Conservation (phyloP, 2,797 vertebrate species). For the Sebastolobus altivelis region DNA sequence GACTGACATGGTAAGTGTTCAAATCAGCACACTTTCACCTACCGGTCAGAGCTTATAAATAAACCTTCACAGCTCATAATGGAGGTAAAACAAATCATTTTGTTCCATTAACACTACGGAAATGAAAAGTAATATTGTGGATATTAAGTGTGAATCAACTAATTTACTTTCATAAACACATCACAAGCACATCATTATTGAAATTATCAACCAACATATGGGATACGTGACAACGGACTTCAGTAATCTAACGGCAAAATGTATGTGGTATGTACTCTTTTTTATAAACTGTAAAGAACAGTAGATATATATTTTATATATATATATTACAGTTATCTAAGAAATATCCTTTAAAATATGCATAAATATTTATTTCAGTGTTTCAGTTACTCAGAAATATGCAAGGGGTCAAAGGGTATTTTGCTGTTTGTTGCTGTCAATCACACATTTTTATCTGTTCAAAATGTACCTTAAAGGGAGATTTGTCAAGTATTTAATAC, state of each 20-base stretch:
- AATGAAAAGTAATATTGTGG: background rate
- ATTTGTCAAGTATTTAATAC: no score
- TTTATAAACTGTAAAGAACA: background rate
- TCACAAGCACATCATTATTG: background rate
- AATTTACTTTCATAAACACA: background rate
- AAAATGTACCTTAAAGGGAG: no score
- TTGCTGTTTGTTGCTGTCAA: background rate
- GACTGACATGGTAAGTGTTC: slow-evolving; percentile 34
- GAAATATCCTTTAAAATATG: background rate
- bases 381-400: background rate
- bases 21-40: background rate
- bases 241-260: background rate
- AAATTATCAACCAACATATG: background rate
- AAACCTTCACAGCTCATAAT: background rate
- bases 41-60: background rate
- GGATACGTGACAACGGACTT: background rate
- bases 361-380: background rate
- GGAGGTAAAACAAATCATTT: background rate
- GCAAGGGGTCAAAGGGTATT: background rate
- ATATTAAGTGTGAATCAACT: slow-evolving; percentile 1
- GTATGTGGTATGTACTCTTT: background rate
- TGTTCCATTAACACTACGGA: background rate
- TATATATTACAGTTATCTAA: background rate
- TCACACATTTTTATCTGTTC: no score
- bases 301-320: no score